Conservation (phyloP, 2,797 vertebrate species). For the Scomberomorus guttatus region DNA sequence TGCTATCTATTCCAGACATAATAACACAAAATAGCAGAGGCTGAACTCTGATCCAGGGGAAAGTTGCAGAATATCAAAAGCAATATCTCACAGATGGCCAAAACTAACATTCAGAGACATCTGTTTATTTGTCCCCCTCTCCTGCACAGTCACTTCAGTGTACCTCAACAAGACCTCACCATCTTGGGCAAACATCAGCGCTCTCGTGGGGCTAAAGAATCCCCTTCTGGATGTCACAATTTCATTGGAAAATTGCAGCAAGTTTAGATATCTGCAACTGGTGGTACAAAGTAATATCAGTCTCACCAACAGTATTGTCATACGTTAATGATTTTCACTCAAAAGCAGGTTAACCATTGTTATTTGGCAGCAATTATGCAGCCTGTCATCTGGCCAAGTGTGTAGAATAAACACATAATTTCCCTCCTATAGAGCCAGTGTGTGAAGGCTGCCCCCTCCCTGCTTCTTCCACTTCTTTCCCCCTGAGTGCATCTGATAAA, state of each 20-base stretch:
- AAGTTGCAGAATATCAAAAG: constrained; percentile 66
- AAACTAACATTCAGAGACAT: constrained; percentile 54
- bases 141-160: constrained; percentile 17
- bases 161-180: constrained; percentile 29
- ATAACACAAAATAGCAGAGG: constrained; percentile 70
- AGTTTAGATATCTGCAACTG: constrained; percentile 17
- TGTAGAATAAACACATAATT: constrained; percentile 79
- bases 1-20: constrained; percentile 67
- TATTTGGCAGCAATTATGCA: constrained; percentile 65
- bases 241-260: constrained; percentile 9
- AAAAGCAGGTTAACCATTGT: constrained; percentile 63
- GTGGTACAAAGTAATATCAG: constrained; percentile 40
- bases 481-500: constrained; percentile 81
- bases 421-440: constrained; percentile 70
- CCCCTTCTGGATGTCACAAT: neutral
- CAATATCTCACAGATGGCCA: constrained; percentile 63
- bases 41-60: constrained; percentile 72
- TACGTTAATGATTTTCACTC: constrained; percentile 51
- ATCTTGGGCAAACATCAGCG: constrained; percentile 27
- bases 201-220: constrained; percentile 11
- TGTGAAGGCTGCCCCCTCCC: constrained; percentile 36
- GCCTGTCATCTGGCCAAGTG: constrained; percentile 69
- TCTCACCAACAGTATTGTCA: constrained; percentile 43
- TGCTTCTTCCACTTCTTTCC: constrained; percentile 62
- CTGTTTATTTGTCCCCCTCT: constrained; percentile 39